phyloP scores from a whole-genome alignment of 2,797 vertebrate genomes.

The Anguilla anguilla region DNA sequence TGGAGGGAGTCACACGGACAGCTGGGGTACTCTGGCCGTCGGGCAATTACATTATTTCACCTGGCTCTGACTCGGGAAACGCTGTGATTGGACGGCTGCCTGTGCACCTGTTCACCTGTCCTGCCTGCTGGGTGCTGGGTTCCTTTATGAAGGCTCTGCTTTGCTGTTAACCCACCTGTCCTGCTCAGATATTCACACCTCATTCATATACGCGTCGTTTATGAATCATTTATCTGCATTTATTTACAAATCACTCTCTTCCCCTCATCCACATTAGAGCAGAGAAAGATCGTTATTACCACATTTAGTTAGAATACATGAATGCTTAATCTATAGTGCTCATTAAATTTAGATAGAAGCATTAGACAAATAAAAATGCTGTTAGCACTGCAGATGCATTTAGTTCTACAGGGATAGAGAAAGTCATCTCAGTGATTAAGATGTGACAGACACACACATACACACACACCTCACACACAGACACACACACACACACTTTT shows the following conservation, averaged over 20 bases:
- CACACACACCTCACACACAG: not conserved
- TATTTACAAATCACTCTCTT: not conserved
- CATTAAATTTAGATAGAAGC: not conserved
- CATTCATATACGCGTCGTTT: not conserved
- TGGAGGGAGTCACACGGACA: too few relatives aligned
- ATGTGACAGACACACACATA: not conserved
- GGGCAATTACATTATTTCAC: not conserved
- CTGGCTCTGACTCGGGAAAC: not conserved
- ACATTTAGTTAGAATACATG: not conserved
- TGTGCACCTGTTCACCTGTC: not conserved
- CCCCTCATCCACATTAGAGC: not conserved
- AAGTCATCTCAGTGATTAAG: not conserved
- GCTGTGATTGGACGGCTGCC: not conserved
- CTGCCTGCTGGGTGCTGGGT: not conserved
- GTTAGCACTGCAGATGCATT: not conserved
- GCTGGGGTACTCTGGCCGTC: too few relatives aligned
- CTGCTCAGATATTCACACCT: not conserved
- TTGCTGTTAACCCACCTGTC: not conserved
- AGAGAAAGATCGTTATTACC: not conserved
- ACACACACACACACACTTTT: not conserved
- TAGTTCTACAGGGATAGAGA: not conserved
- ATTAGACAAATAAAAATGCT: not conserved
- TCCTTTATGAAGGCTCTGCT: not conserved
- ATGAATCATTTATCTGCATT: not conserved
- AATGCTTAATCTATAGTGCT: not conserved